Evolutionary conservation across 2,797 vertebrate genomes (phyloP).

Genomic region (Lagorchestes hirsutus): DNA sequence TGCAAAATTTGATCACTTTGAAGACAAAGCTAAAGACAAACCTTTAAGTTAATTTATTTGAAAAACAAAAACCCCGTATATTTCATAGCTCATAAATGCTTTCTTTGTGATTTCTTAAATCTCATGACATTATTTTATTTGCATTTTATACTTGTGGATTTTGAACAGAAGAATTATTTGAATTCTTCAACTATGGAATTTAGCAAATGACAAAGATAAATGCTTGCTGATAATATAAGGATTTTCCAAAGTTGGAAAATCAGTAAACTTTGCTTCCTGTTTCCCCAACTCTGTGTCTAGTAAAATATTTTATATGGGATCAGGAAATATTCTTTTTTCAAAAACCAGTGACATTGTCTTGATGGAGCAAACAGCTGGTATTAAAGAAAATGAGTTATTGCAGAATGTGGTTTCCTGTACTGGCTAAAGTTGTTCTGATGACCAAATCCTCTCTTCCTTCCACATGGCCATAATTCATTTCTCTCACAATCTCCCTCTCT

Average conservation of each 20-base stretch:
- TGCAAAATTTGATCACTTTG: constrained; percentile 55
- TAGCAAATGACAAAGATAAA: constrained; percentile 42
- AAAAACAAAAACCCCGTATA: background rate
- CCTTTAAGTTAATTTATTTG: constrained; percentile 49
- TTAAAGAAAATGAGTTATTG: constrained; percentile 39
- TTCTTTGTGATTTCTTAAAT: constrained; percentile 30
- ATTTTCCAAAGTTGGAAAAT: constrained; percentile 42
- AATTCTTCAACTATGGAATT: constrained; percentile 23
- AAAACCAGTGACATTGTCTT: constrained; percentile 23
- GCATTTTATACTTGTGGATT: background rate
- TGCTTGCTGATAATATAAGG: background rate
- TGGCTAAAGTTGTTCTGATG: constrained; percentile 9
- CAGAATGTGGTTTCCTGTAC: background rate
- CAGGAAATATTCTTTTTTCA: constrained; percentile 40
- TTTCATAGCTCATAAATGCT: constrained; percentile 8
- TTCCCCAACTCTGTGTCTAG: background rate
- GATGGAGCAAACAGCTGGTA: constrained; percentile 39
- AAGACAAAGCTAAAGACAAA: constrained; percentile 45
- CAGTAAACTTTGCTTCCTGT: background rate
- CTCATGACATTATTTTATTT: constrained; percentile 27
- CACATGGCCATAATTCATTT: background rate
- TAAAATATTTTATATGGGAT: constrained; percentile 8
- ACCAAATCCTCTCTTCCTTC: constrained; percentile 9
- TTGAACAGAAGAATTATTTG: constrained; percentile 43
- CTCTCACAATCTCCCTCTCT: background rate